Percentiles rank a stretch among this genome's conserved stretches.
Conservation (phyloP, 2,113 vertebrate species). For the Paramormyrops kingsleyae region DNA sequence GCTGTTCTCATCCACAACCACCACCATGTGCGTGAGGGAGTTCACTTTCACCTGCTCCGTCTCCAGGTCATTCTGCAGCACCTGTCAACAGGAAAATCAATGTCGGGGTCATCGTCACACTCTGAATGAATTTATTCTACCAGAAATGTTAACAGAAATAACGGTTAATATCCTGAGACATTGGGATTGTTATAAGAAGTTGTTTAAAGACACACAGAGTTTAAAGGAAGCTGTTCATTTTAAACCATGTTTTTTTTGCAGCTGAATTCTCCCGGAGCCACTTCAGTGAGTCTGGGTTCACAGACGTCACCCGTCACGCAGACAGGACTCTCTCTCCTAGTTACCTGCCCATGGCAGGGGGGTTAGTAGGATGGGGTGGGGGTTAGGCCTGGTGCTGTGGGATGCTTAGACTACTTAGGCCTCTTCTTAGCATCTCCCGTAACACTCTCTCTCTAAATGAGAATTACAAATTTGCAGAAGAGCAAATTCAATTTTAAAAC, state of each 20-base stretch:
- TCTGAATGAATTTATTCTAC: neutral
- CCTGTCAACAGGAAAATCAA: conserved; percentile 48
- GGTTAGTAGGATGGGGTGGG: neutral
- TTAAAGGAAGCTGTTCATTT: neutral
- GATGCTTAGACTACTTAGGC: neutral
- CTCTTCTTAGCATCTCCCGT: neutral
- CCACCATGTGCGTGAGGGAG: conserved; percentile 97
- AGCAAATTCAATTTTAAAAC: neutral
- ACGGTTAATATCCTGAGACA: neutral
- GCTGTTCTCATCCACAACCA: conserved; percentile 92
- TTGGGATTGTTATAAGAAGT: neutral
- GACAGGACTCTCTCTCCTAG: neutral
- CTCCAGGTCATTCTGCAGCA: conserved; percentile 86
- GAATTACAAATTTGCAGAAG: neutral
- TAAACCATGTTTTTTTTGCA: neutral
- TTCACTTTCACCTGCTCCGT: conserved; percentile 93
- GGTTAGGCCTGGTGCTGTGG: neutral
- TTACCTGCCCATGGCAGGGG: neutral
- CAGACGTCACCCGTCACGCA: neutral
- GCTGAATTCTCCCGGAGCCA: neutral
- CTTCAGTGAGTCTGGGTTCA: neutral
- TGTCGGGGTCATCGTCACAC: neutral
- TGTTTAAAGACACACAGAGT: neutral
- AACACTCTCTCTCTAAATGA: neutral
- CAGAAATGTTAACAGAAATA: neutral